A percentile compares a stretch with the other conserved stretches of the same genome.
These are phyloP conservation scores for Tipula unca DNA, from an alignment of 2,888 invertebrate species.

Conservation along the genomic window DNA sequence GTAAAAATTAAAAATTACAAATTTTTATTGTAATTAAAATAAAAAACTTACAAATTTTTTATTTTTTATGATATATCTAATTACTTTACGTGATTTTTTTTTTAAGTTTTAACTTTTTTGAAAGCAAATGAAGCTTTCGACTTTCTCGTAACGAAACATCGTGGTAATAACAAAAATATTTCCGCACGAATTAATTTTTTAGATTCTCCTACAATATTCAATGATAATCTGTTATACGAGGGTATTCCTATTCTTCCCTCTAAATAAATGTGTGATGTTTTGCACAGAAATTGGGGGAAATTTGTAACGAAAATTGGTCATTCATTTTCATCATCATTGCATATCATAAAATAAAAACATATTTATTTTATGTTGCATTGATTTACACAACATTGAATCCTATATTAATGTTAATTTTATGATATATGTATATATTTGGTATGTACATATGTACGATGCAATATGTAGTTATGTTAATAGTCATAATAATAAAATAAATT, in stretches of 20 bases:
- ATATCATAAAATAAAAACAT: background rate
- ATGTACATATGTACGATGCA: background rate
- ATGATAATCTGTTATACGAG: too few species aligned
- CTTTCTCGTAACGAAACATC: background rate
- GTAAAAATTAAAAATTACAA: background rate
- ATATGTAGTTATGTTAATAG: background rate
- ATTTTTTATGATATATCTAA: background rate
- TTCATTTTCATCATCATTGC: background rate
- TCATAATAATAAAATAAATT: background rate
- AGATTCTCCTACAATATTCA: too few species aligned
- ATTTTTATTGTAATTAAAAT: background rate
- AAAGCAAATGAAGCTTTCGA: background rate
- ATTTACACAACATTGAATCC: background rate
- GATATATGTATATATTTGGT: background rate
- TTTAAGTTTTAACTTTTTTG: too few species aligned
- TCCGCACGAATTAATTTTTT: conserved; percentile 15
- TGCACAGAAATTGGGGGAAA: background rate
- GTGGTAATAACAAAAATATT: background rate
- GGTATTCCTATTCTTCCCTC: background rate
- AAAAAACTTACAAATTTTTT: background rate
- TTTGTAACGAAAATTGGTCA: background rate
- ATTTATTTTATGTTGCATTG: background rate
- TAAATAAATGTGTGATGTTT: background rate
- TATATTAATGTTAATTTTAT: background rate
- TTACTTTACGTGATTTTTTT: too few species aligned